Conservation (phyloP, 2,797 vertebrate species). For the Eutrigla gurnardus region DNA sequence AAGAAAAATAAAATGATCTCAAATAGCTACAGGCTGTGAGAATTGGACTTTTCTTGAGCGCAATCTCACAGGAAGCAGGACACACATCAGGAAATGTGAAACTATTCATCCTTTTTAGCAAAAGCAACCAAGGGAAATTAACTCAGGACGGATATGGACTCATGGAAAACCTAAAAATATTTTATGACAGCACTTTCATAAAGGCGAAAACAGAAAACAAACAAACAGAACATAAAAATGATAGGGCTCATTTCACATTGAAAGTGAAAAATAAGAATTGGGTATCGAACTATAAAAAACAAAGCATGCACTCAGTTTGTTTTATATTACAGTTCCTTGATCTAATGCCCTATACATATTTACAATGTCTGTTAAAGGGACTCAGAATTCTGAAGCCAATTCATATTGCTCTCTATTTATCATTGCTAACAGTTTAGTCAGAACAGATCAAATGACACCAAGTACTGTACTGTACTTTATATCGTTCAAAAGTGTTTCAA, state of each 20-base stretch:
- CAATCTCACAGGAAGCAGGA: slow-evolving; percentile 39
- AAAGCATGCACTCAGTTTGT: slow-evolving; percentile 97
- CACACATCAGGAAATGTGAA: slow-evolving; percentile 26
- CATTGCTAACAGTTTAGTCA: slow-evolving; percentile 91
- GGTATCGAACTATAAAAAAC: slow-evolving; percentile 86
- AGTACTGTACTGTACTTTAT: slow-evolving; percentile 73
- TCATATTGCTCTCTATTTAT: slow-evolving; percentile 96
- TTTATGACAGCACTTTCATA: slow-evolving; percentile 54
- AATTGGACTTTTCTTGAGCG: slow-evolving; percentile 17
- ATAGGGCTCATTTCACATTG: slow-evolving; percentile 79
- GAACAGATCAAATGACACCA: slow-evolving; percentile 88
- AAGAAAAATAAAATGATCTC: background rate
- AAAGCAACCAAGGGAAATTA: slow-evolving; percentile 76
- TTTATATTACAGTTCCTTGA: slow-evolving; percentile 83
- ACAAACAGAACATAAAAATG: slow-evolving; percentile 65
- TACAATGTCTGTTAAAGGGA: slow-evolving; percentile 99
- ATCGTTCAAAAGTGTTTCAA: slow-evolving; percentile 73
- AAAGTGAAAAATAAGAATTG: slow-evolving; percentile 77
- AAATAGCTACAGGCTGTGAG: slow-evolving; percentile 22
- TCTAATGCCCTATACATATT: slow-evolving; percentile 92
- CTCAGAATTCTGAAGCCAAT: slow-evolving; percentile 95
- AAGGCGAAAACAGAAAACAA: slow-evolving; percentile 48
- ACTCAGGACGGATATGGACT: slow-evolving; percentile 38
- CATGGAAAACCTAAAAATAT: slow-evolving; percentile 44
- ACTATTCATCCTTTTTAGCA: slow-evolving; percentile 90